phyloP scores from a whole-genome alignment of 2,888 invertebrate genomes.

The Caenorhabditis sulstoni region DNA sequence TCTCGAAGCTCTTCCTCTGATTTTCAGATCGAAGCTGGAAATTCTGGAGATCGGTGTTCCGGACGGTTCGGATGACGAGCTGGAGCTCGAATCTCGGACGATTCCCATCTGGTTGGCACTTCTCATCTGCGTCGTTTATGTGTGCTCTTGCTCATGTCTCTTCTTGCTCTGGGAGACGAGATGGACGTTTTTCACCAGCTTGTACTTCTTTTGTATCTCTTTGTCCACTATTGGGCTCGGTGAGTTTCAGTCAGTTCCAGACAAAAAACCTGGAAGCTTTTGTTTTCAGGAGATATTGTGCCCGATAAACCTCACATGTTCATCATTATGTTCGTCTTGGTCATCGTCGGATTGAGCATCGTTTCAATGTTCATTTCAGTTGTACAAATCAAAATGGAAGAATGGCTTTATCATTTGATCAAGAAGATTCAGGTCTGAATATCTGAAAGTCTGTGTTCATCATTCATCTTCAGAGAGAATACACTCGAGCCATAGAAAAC shows the following conservation, averaged over 20 bases:
- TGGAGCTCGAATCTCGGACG: conserved; percentile 65
- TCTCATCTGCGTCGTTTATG: conserved; percentile 89
- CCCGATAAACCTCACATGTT: conserved; percentile 89
- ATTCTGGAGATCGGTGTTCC: conserved; percentile 36
- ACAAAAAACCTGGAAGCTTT: background rate
- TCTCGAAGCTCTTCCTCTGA: background rate
- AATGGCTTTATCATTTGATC: conserved; percentile 79
- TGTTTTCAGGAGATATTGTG: conserved; percentile 79
- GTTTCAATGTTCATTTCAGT: conserved; percentile 98
- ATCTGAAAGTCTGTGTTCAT: background rate
- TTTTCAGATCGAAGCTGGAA: conserved; percentile 37
- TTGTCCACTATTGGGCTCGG: conserved; percentile 93
- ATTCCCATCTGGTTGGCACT: conserved; percentile 91
- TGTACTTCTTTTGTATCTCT: conserved; percentile 97
- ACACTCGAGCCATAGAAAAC: conserved; percentile 71
- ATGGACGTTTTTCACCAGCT: conserved; percentile 94
- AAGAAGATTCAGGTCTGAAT: conserved; percentile 69
- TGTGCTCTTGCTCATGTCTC: conserved; percentile 89
- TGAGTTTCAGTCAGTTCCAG: conserved; percentile 70
- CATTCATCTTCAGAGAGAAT: conserved; percentile 70
- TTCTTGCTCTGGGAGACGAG: conserved; percentile 84
- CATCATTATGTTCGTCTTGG: conserved; percentile 92
- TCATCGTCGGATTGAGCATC: conserved; percentile 93
- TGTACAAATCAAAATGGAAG: conserved; percentile 84
- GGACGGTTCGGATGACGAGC: conserved; percentile 57